Evolutionary conservation across 2,797 vertebrate species (phyloP).

Genomic region (Manis crassicaudata): DNA sequence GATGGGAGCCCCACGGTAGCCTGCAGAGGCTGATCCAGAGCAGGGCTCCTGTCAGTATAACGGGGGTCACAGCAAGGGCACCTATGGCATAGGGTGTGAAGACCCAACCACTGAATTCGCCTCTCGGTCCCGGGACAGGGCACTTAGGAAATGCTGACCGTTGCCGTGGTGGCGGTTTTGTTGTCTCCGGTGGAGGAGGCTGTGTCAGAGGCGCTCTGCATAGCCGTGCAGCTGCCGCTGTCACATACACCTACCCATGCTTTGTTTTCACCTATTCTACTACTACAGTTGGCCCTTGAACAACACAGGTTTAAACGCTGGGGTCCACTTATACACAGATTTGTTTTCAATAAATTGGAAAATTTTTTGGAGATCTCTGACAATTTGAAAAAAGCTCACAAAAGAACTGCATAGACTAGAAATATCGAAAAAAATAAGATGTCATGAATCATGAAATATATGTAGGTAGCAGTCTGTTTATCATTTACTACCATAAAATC

Average conservation of each 20-base stretch:
- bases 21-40: not conserved
- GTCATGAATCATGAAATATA: too few species aligned
- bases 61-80: not conserved
- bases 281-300: too few species aligned
- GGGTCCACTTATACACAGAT: too few species aligned
- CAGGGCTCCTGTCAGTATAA: not conserved
- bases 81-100: not conserved
- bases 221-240: not conserved
- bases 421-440: too few species aligned
- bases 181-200: not conserved
- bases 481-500: too few species aligned
- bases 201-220: not conserved
- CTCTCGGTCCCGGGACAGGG: not conserved
- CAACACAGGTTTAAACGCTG: too few species aligned
- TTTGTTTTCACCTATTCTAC: not conserved
- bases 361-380: too few species aligned
- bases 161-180: rapidly evolving
- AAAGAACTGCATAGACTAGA: too few species aligned
- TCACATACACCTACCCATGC: too few species aligned
- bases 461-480: too few species aligned
- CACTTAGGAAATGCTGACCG: not conserved
- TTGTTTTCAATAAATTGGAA: too few species aligned
- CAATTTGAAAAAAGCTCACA: too few species aligned
- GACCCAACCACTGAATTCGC: not conserved
- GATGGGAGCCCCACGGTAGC: not conserved